These are phyloP conservation scores for Meleagris gallopavo DNA, from an alignment of 2,113 vertebrate genomes.

Conservation along the genomic window DNA sequence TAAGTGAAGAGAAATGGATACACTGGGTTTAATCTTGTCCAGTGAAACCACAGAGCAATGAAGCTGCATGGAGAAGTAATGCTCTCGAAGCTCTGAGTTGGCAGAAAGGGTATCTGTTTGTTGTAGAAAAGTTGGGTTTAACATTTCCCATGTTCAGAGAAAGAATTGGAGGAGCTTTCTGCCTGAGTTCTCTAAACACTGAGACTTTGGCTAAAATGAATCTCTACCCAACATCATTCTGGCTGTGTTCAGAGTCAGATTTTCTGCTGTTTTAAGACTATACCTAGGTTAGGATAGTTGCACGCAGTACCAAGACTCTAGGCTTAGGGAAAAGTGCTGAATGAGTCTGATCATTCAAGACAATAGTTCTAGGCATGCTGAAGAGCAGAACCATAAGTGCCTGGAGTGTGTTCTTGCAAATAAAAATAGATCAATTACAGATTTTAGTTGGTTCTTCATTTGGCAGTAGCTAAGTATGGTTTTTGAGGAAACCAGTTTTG, in stretches of 20 bases:
- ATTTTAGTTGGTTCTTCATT: not conserved
- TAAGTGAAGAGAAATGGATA: not conserved
- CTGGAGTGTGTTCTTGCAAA: not conserved
- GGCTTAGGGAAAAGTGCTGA: not conserved
- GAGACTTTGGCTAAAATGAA: not conserved
- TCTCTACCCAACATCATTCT: not conserved
- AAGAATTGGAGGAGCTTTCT: not conserved
- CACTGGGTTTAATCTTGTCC: not conserved
- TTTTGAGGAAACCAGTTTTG: slow-evolving; percentile 12
- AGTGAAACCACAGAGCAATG: not conserved
- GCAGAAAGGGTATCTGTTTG: not conserved
- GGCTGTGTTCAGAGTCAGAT: not conserved
- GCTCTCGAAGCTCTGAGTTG: not conserved
- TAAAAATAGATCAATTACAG: not conserved
- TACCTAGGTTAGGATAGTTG: not conserved
- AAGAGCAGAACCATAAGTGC: not conserved
- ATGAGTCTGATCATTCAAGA: not conserved
- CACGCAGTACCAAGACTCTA: not conserved
- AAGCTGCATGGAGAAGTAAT: not conserved
- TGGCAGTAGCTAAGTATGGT: not conserved
- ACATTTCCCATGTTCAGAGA: not conserved
- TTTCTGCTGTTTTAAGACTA: not conserved
- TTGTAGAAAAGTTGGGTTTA: not conserved
- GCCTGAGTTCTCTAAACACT: too few relatives aligned
- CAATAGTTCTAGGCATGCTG: not conserved